Evolutionary conservation across 1,140 invertebrate species (phyloP).

Genomic region (Eupeodes corollae): DNA sequence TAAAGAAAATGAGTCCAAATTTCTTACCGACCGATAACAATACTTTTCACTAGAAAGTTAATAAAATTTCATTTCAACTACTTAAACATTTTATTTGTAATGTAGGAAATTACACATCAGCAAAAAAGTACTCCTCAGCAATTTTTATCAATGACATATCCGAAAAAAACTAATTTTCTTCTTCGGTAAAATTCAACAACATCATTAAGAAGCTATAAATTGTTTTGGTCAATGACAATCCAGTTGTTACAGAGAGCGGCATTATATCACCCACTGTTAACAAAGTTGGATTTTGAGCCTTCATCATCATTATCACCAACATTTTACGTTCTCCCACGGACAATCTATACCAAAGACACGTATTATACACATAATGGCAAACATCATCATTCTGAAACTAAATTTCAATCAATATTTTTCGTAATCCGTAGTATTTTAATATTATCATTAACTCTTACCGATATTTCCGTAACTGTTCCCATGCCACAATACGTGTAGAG

Average conservation of each 20-base stretch:
- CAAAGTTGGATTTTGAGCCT: neutral
- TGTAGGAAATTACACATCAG: too few species aligned
- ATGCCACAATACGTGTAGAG: neutral
- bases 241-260: neutral
- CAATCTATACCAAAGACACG: neutral
- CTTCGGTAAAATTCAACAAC: neutral
- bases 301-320: neutral
- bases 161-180: too few species aligned
- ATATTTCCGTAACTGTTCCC: neutral
- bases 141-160: too few species aligned
- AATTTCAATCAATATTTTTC: neutral
- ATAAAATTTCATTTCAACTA: too few species aligned
- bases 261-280: neutral
- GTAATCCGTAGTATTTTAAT: neutral
- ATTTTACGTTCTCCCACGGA: neutral
- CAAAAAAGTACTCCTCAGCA: too few species aligned
- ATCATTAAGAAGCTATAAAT: neutral
- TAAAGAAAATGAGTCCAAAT: too few species aligned
- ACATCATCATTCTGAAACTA: neutral
- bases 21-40: too few species aligned
- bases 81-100: too few species aligned
- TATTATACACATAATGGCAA: neutral
- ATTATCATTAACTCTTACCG: neutral
- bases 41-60: too few species aligned
- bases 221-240: neutral